Conservation (phyloP, 2,888 invertebrate species). For the Lithophane ornitopus region DNA sequence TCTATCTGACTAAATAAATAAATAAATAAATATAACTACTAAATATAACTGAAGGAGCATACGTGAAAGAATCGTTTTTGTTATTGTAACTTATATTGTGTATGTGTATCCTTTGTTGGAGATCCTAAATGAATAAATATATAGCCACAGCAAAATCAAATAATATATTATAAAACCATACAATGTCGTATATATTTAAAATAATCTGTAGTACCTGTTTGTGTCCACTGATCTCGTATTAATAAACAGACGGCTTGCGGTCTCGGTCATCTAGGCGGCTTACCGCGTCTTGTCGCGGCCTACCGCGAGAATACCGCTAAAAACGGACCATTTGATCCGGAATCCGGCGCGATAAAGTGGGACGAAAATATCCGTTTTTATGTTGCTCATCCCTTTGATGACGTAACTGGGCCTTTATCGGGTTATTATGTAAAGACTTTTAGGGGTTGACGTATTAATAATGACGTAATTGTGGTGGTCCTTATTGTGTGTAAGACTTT, state of each 20-base stretch:
- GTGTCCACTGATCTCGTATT: constrained; percentile 22
- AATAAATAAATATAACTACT: too few species aligned
- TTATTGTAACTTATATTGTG: too few species aligned
- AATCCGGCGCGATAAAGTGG: constrained; percentile 43
- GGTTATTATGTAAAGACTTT: constrained; percentile 42
- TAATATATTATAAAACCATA: neutral
- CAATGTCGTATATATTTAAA: neutral
- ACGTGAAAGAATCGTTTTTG: too few species aligned
- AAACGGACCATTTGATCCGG: constrained; percentile 53
- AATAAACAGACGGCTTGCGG: constrained; percentile 49
- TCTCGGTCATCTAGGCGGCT: constrained; percentile 29
- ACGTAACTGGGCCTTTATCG: constrained; percentile 35
- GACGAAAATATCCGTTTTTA: constrained; percentile 48
- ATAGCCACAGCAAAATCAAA: neutral
- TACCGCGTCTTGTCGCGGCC: constrained; percentile 34
- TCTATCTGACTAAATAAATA: too few species aligned
- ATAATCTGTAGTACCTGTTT: constrained; percentile 31
- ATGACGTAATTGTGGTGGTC: constrained; percentile 1
- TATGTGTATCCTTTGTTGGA: too few species aligned
- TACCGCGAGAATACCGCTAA: constrained; percentile 45
- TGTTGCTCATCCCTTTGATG: constrained; percentile 46
- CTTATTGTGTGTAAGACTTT: constrained; percentile 1
- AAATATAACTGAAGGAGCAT: too few species aligned
- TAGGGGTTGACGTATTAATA: constrained; percentile 12
- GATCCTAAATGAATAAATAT: neutral